These are phyloP conservation scores for Rynchops niger DNA, from an alignment of 2,113 vertebrate species.

Conservation along the genomic window DNA sequence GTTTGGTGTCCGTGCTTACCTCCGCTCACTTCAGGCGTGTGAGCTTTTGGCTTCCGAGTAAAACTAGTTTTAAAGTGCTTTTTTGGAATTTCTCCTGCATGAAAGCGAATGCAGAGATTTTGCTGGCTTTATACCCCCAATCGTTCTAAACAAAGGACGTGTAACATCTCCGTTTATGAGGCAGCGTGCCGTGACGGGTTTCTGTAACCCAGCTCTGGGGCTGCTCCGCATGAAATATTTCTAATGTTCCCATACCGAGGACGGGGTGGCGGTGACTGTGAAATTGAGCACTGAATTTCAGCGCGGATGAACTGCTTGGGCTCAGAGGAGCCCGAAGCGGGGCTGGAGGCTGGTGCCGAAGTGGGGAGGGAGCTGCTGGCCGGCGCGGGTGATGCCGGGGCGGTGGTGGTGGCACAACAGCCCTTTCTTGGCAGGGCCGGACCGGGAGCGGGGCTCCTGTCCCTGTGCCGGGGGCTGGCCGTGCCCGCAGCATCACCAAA, in stretches of 20 bases:
- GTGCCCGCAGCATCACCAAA: fast-evolving
- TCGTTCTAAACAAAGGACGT: fast-evolving
- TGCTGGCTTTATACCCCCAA: background rate
- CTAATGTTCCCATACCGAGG: fast-evolving
- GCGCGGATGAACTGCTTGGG: fast-evolving
- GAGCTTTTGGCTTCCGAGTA: background rate
- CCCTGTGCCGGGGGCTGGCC: fast-evolving
- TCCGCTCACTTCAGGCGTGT: background rate
- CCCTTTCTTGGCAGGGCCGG: background rate
- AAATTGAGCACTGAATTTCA: fast-evolving
- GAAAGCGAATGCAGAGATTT: background rate
- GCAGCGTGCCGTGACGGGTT: fast-evolving
- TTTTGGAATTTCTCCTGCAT: background rate
- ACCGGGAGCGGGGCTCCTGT: background rate
- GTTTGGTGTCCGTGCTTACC: background rate
- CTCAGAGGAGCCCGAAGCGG: background rate
- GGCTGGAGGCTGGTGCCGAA: background rate
- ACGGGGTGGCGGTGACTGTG: background rate
- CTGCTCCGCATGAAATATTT: fast-evolving
- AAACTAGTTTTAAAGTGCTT: background rate
- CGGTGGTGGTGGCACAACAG: background rate
- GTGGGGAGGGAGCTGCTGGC: background rate
- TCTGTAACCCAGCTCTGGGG: background rate
- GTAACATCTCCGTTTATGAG: background rate
- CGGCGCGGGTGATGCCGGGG: fast-evolving